Evolutionary conservation across 2,797 vertebrate species (phyloP).

Genomic region (Agapornis canus): DNA sequence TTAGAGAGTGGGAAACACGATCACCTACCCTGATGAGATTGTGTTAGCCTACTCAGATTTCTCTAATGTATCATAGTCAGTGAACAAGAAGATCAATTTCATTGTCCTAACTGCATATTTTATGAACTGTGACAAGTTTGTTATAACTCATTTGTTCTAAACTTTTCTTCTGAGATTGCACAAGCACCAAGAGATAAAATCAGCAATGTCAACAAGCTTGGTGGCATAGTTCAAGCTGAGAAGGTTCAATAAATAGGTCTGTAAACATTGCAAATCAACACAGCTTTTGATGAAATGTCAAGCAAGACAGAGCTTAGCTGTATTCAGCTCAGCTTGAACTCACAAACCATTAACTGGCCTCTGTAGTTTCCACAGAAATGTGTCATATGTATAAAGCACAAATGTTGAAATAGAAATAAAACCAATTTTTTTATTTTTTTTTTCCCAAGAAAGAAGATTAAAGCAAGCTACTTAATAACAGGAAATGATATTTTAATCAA

Average conservation of each 20-base stretch:
- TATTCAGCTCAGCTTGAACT: constrained; percentile 79
- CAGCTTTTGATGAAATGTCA: constrained; percentile 80
- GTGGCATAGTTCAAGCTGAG: constrained; percentile 78
- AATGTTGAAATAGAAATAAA: constrained; percentile 38
- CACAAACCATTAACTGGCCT: constrained; percentile 79
- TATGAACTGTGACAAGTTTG: constrained; percentile 68
- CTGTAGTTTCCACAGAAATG: constrained; percentile 64
- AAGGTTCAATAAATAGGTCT: constrained; percentile 78
- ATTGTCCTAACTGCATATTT: constrained; percentile 68
- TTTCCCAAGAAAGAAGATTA: background rate
- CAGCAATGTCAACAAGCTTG: constrained; percentile 74
- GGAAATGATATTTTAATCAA: constrained; percentile 28
- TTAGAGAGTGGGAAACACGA: background rate
- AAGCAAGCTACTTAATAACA: constrained; percentile 16
- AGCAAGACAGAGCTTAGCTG: constrained; percentile 75
- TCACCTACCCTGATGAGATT: constrained; percentile 13
- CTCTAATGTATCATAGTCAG: constrained; percentile 35
- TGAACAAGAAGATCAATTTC: constrained; percentile 60
- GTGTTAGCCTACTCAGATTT: constrained; percentile 1
- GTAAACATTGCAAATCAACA: constrained; percentile 80
- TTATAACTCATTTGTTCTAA: constrained; percentile 66
- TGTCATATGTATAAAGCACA: constrained; percentile 62
- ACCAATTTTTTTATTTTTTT: background rate
- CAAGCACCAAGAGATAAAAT: constrained; percentile 72
- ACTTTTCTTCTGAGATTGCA: constrained; percentile 63